Evolutionary conservation across 2,113 vertebrate genomes (phyloP).

Genomic region (Monopterus albus): DNA sequence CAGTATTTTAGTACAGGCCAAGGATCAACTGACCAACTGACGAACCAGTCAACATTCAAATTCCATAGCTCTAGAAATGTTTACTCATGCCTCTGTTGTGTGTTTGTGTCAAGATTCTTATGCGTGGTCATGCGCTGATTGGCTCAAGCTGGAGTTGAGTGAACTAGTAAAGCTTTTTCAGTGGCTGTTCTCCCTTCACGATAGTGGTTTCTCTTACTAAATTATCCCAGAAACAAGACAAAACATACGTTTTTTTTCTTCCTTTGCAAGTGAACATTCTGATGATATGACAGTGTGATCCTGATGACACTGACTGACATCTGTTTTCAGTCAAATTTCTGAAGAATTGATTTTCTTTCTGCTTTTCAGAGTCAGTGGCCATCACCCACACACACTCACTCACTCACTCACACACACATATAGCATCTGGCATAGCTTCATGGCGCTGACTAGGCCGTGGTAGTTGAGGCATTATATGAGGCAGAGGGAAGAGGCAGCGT

Average conservation of each 20-base stretch:
- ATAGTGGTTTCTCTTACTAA: no score
- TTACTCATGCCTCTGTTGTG: neutral
- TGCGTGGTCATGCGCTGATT: conserved; percentile 6
- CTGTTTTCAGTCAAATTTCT: conserved; percentile 16
- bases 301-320: conserved; percentile 1
- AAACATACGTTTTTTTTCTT: no score
- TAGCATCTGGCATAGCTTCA: conserved; percentile 21
- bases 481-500: conserved; percentile 11
- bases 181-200: conserved; percentile 23
- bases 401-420: neutral
- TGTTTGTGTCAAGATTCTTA: neutral
- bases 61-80: neutral
- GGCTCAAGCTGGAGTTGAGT: conserved; percentile 39
- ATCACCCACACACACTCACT: neutral
- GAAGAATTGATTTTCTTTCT: neutral
- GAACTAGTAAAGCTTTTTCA: conserved; percentile 34
- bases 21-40: no score
- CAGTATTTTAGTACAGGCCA: no score
- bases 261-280: neutral
- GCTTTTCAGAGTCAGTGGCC: neutral
- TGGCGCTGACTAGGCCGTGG: conserved; percentile 26
- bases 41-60: no score
- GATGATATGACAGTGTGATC: no score
- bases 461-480: conserved; percentile 53
- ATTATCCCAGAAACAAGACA: no score